Conservation (phyloP, 2,888 invertebrate species). For the Tridacna crocea region DNA sequence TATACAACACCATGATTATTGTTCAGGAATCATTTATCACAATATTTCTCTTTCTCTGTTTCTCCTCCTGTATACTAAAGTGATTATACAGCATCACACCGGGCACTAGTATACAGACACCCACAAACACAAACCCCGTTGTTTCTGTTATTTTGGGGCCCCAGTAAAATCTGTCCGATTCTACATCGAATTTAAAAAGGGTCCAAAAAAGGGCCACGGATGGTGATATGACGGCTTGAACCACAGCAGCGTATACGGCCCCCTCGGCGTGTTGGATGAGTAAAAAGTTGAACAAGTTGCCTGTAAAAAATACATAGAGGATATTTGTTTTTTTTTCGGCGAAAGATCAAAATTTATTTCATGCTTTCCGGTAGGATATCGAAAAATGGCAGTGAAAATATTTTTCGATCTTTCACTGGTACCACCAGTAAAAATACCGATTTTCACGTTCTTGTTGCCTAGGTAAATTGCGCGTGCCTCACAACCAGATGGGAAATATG, state of each 20-base stretch:
- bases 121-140: slow-evolving; percentile 69
- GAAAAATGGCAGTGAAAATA: too few relatives aligned
- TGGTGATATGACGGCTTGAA: slow-evolving; percentile 71
- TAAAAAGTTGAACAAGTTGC: slow-evolving; percentile 71
- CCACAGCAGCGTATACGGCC: slow-evolving; percentile 72
- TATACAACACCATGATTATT: too few relatives aligned
- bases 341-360: too few relatives aligned
- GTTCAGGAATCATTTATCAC: background rate
- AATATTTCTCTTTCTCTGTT: slow-evolving; percentile 34
- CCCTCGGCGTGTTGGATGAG: slow-evolving; percentile 75
- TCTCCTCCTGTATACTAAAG: slow-evolving; percentile 69
- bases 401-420: too few relatives aligned
- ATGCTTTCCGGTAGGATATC: too few relatives aligned
- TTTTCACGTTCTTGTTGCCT: too few relatives aligned
- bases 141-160: slow-evolving; percentile 68
- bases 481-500: too few relatives aligned
- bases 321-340: too few relatives aligned
- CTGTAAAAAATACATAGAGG: slow-evolving; percentile 61
- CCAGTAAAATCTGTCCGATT: slow-evolving; percentile 65
- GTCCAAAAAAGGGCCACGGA: slow-evolving; percentile 75
- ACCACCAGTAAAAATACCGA: too few relatives aligned
- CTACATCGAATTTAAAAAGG: slow-evolving; percentile 68
- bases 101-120: slow-evolving; percentile 71
- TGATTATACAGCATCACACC: slow-evolving; percentile 71
- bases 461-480: too few relatives aligned